phyloP scores from a whole-genome alignment of 2,888 invertebrate species.

The Epiperipatus broadwayi region DNA sequence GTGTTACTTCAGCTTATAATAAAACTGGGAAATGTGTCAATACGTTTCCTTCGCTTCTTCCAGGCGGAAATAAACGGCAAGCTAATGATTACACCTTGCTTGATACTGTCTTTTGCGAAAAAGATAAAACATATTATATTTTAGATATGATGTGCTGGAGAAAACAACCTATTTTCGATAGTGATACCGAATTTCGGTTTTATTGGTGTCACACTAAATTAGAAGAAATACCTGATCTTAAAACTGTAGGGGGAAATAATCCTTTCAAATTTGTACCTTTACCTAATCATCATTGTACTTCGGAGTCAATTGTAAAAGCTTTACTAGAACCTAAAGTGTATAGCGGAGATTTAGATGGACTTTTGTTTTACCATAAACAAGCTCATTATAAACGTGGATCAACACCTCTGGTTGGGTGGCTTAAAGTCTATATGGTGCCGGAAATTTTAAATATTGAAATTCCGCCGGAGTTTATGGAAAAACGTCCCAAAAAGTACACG shows the following conservation, averaged over 20 bases:
- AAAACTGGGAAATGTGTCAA: constrained; percentile 41
- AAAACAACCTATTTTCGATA: constrained; percentile 45
- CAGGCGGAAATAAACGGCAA: constrained; percentile 43
- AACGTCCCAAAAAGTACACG: too few relatives aligned
- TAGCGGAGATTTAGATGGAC: constrained; percentile 57
- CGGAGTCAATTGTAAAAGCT: constrained; percentile 19
- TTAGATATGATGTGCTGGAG: constrained; percentile 69
- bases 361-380: constrained; percentile 72
- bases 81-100: constrained; percentile 43
- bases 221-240: constrained; percentile 38
- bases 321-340: not conserved
- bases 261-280: constrained; percentile 33
- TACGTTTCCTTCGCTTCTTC: constrained; percentile 43
- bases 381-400: constrained; percentile 54
- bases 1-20: constrained; percentile 45
- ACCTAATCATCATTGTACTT: constrained; percentile 24
- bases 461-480: too few relatives aligned
- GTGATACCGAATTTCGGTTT: constrained; percentile 63
- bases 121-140: constrained; percentile 45
- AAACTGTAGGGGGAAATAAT: constrained; percentile 17
- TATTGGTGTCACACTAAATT: constrained; percentile 61
- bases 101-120: constrained; percentile 56
- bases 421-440: constrained; percentile 67
- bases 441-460: constrained; percentile 43
- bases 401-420: constrained; percentile 78